Conservation (phyloP, 2,797 vertebrate species). For the Microhierax caerulescens region DNA sequence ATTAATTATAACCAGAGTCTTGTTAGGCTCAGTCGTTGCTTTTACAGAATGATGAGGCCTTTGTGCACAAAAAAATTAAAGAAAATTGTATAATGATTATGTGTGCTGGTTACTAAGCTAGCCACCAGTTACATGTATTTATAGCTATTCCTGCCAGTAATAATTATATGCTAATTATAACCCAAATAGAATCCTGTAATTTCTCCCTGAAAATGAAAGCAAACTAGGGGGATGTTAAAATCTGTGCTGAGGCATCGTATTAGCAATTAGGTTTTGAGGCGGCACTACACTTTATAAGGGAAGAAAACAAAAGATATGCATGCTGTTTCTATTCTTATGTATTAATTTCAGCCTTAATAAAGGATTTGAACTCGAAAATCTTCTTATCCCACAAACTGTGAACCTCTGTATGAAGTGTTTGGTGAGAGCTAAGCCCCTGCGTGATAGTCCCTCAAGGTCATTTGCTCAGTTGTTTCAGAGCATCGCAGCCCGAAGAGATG, state of each 20-base stretch:
- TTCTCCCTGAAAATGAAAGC: slow-evolving; percentile 48
- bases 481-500: not conserved
- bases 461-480: not conserved
- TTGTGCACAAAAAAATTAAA: slow-evolving; percentile 48
- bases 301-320: not conserved
- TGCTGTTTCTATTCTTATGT: not conserved
- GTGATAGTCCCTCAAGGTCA: not conserved
- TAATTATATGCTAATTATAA: slow-evolving; percentile 73
- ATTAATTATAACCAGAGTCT: slow-evolving; percentile 39
- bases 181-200: slow-evolving; percentile 50
- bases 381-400: not conserved
- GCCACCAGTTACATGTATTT: slow-evolving; percentile 56
- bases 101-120: slow-evolving; percentile 53
- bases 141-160: slow-evolving; percentile 52
- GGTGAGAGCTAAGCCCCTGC: not conserved
- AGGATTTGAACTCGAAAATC: not conserved
- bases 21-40: not conserved
- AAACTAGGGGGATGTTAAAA: slow-evolving; percentile 21
- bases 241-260: not conserved
- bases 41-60: slow-evolving; percentile 40
- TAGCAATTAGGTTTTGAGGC: slow-evolving; percentile 34
- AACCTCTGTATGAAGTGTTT: not conserved
- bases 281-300: not conserved
- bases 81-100: slow-evolving; percentile 64
- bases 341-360: slow-evolving; percentile 16